These are phyloP conservation scores for Platichthys stellatus DNA, from an alignment of 2,113 vertebrate species.

Conservation along the genomic window DNA sequence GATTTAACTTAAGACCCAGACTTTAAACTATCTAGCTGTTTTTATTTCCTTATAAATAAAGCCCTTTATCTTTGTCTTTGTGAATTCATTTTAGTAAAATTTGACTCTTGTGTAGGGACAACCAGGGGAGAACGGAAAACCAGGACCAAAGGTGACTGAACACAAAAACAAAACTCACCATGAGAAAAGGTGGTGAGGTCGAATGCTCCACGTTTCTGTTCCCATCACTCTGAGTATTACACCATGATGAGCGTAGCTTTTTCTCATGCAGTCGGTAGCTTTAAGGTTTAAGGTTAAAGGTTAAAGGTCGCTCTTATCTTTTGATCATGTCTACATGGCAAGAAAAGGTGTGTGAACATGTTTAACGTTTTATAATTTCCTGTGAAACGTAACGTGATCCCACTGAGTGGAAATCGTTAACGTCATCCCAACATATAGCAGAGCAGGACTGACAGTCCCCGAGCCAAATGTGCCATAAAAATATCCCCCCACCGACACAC, in stretches of 20 bases:
- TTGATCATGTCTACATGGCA: too few species aligned
- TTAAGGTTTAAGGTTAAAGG: too few species aligned
- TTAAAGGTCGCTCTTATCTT: too few species aligned
- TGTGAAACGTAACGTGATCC: background rate
- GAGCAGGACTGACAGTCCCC: slow-evolving; percentile 28
- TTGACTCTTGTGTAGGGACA: slow-evolving; percentile 73
- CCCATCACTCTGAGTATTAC: too few species aligned
- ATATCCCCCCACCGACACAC: slow-evolving; percentile 19
- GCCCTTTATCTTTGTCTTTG: background rate
- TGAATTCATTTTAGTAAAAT: background rate
- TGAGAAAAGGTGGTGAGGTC: too few species aligned
- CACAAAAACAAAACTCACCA: background rate
- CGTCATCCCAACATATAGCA: background rate
- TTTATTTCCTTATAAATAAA: too few species aligned
- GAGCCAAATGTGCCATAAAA: slow-evolving; percentile 48
- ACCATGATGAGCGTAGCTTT: too few species aligned
- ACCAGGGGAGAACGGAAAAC: slow-evolving; percentile 80
- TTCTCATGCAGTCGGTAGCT: too few species aligned
- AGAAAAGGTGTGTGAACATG: too few species aligned
- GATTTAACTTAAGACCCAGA: too few species aligned
- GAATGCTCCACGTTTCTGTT: background rate
- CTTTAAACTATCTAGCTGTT: too few species aligned
- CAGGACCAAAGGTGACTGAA: slow-evolving; percentile 80
- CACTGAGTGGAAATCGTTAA: background rate
- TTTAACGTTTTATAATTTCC: background rate